A percentile compares a stretch with the other conserved stretches of the same genome.
Conservation (phyloP, 2,888 invertebrate species). For the Tubiluchus corallicola region DNA sequence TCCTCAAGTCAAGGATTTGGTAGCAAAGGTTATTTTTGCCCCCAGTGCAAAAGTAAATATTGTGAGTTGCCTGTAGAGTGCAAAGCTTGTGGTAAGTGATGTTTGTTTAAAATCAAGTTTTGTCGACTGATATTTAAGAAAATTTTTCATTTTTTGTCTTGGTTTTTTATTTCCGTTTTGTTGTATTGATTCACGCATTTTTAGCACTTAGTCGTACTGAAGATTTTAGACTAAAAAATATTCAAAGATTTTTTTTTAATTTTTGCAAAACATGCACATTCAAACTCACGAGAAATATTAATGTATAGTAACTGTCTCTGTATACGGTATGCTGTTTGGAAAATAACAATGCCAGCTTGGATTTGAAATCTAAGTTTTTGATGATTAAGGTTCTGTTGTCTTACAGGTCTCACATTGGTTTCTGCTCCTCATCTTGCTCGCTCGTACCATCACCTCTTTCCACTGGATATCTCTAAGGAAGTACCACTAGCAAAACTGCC, state of each 20-base stretch:
- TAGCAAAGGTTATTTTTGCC: slow-evolving; percentile 34
- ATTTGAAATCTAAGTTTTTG: neutral
- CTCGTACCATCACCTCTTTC: slow-evolving; percentile 92
- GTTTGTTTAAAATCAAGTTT: too few species aligned
- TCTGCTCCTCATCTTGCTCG: slow-evolving; percentile 94
- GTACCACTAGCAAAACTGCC: slow-evolving; percentile 19
- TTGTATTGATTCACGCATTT: too few species aligned
- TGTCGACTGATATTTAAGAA: neutral
- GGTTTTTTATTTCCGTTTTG: neutral
- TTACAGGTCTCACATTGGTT: slow-evolving; percentile 59
- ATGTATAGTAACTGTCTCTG: too few species aligned
- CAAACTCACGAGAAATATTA: too few species aligned
- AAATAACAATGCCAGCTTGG: neutral
- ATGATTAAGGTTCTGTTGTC: too few species aligned
- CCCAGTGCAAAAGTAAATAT: slow-evolving; percentile 86
- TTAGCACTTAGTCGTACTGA: too few species aligned
- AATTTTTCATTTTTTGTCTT: slow-evolving; percentile 2
- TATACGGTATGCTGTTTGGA: too few species aligned
- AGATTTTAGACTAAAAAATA: too few species aligned
- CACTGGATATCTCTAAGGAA: slow-evolving; percentile 67
- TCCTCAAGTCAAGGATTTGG: slow-evolving; percentile 20
- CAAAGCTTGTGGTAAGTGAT: slow-evolving; percentile 51
- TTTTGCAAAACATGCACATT: too few species aligned
- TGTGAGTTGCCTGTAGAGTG: slow-evolving; percentile 96
- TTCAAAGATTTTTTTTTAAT: too few species aligned